Evolutionary conservation across 2,797 vertebrate genomes (phyloP).

Genomic region (Macropodus opercularis): DNA sequence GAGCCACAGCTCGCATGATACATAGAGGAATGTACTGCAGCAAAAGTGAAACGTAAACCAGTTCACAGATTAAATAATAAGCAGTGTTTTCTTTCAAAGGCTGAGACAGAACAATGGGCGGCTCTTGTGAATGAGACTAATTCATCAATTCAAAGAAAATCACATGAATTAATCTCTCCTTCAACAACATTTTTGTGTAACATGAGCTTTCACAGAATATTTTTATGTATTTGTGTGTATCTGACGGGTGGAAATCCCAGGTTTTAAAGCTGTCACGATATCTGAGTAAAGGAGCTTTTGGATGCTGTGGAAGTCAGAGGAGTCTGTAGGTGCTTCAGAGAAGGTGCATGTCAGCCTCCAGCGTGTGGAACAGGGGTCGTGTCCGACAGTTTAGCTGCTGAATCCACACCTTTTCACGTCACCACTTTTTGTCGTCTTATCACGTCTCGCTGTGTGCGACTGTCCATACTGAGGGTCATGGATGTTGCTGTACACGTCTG

Average conservation of each 20-base stretch:
- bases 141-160: slow-evolving; percentile 1
- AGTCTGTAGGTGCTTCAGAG: too few relatives aligned
- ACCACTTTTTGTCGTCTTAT: too few relatives aligned
- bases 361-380: too few relatives aligned
- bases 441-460: too few relatives aligned
- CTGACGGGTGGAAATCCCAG: not conserved
- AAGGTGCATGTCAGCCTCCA: not conserved
- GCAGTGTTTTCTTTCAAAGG: not conserved
- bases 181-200: not conserved
- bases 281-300: not conserved
- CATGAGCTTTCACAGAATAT: not conserved
- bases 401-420: too few relatives aligned
- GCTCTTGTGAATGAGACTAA: not conserved
- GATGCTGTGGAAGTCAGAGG: not conserved
- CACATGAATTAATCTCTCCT: not conserved
- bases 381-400: too few relatives aligned
- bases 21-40: not conserved
- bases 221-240: not conserved
- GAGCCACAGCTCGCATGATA: not conserved
- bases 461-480: too few relatives aligned
- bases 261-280: not conserved
- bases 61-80: not conserved
- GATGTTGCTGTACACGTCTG: too few relatives aligned
- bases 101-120: not conserved
- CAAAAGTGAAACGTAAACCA: slow-evolving; percentile 4